phyloP scores from a whole-genome alignment of 2,797 vertebrate species.

The Sitta carolinensis region DNA sequence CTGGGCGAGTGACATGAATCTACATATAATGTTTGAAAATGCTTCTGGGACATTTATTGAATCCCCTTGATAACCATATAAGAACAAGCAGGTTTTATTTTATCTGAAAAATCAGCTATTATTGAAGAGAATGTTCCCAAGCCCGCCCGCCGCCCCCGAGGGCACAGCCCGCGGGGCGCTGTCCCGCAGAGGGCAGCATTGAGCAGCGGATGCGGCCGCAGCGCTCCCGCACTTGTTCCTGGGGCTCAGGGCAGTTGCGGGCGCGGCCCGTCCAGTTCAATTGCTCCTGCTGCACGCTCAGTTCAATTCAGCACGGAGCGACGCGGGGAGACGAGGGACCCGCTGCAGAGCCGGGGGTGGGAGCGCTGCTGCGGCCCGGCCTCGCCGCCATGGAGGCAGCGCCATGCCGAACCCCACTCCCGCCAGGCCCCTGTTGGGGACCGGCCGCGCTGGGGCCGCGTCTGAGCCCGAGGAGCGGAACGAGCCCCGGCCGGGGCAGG shows the following conservation, averaged over 20 bases:
- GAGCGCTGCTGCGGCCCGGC: background rate
- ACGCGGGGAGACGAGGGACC: background rate
- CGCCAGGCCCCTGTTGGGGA: background rate
- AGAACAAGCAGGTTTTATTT: background rate
- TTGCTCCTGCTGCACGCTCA: background rate
- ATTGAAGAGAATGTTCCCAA: background rate
- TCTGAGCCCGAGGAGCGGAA: background rate
- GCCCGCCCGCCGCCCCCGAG: no score
- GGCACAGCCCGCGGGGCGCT: background rate
- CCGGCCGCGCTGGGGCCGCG: background rate
- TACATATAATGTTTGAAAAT: background rate
- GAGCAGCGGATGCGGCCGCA: conserved; percentile 46
- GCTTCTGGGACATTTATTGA: background rate
- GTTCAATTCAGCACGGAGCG: background rate
- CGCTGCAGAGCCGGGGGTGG: background rate
- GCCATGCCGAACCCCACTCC: no score
- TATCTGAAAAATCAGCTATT: background rate
- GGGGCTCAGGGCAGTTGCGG: background rate
- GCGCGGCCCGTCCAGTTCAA: background rate
- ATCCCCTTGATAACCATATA: background rate
- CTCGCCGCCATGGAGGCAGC: background rate
- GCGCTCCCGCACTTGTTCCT: background rate
- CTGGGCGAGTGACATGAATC: background rate
- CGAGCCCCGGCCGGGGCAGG: background rate
- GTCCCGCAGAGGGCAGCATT: conserved; percentile 77